Conservation (phyloP, 2,797 vertebrate genomes). For the Anguilla marmorata region DNA sequence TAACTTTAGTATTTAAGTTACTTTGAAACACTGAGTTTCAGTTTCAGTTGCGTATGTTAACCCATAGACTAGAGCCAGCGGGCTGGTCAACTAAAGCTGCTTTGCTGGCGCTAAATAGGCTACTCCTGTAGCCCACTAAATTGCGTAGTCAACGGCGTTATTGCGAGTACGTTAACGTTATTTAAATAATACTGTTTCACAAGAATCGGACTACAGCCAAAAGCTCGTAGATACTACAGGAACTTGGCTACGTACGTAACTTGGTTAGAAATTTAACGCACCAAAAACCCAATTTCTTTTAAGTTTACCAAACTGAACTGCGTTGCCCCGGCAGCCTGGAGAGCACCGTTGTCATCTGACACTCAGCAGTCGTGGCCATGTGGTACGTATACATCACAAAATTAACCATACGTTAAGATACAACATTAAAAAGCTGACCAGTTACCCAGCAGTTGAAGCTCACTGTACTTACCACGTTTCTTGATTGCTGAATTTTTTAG, state of each 20-base stretch:
- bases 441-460: neutral
- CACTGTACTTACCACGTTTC: constrained; percentile 74
- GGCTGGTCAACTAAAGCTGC: too few species aligned
- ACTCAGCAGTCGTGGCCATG: neutral
- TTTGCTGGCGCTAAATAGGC: too few species aligned
- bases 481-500: constrained; percentile 82
- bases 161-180: neutral
- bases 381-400: neutral
- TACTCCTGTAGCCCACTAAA: too few species aligned
- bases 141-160: too few species aligned
- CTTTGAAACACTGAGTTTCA: neutral
- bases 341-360: neutral
- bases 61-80: too few species aligned
- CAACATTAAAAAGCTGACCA: neutral
- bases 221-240: neutral
- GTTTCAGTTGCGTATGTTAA: neutral
- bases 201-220: neutral
- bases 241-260: neutral
- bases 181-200: neutral
- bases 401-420: neutral
- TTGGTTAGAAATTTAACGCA: too few species aligned
- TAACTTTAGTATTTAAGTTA: too few species aligned
- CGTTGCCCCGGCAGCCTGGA: neutral
- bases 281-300: too few species aligned
- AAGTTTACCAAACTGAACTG: neutral